Evolutionary conservation across 2,888 invertebrate genomes (phyloP), one percentile per base, ranked within the genome.

Genomic region (Drosophila neutralis): DNA sequence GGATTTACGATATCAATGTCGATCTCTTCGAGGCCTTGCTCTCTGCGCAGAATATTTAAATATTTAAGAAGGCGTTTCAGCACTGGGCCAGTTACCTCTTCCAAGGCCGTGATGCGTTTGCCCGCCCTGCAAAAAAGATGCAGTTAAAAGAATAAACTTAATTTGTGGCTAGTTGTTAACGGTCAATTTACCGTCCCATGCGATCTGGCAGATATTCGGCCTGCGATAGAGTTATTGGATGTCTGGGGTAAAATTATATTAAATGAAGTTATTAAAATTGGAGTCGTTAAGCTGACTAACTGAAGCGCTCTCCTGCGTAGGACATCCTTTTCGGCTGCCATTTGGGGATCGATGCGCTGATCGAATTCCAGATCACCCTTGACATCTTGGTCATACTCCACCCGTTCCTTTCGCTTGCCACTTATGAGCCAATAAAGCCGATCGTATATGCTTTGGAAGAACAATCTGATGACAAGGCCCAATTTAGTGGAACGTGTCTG

Each of bases 201-300:
- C 76, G 74, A 11, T 10, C 38, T 13, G 61, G 68, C 24, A 76
- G 38, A 42, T 78, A 78, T 10, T 58, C 59, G 1, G 40, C n/a
- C n/a, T 31, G 74, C 1, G 38, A 4, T 7, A 53, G n/a, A 2
- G 1, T n/a, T 0, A 7, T 10, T 2, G 56, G 27, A 27, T 45
- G n/a, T n/a, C 74, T 76, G 27, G 1, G 6, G 15, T 29, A 1
- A 8, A 42, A 13, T 15, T 18, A n/a, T 10, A 27, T 33, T 36
- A 13, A 40, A 42, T 8, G 0, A 42, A 3, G 13, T 13, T 38
- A 53, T 6, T 15, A 52, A 21, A 21, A 21, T 21, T 15, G 1
- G 10, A 61, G 4, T 2, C 2, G 15, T 45, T 15, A 24, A 7
- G 21, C 13, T 8, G 13, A 52, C 72, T 72, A 36, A 71, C 71